Evolutionary conservation across 2,888 invertebrate genomes (phyloP), one percentile per base, ranked within the genome.

Genomic region (Tipula lateralis): DNA sequence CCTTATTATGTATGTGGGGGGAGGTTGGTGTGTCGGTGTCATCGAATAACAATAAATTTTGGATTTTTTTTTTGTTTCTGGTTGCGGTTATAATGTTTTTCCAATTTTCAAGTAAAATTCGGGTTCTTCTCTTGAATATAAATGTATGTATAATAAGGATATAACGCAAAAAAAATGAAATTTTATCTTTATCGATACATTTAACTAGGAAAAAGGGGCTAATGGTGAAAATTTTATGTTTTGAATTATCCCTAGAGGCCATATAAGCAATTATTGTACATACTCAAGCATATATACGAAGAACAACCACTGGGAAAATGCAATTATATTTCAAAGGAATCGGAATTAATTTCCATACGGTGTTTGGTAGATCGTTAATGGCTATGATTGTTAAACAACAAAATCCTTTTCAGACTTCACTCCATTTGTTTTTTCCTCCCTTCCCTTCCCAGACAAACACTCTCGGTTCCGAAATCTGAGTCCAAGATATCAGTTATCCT

Each of bases 51-150:
- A 66, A 66, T 66, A 66, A 66, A 66, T 66, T 66, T 66, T 19
- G 66, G 24, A 44, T 44, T 44, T 44, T 36, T n/a, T 44, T 66
- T 66, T 66, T 66, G 19, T n/a, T 44, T 66, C 24, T 66, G 19
- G 19, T n/a, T 66, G 66, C 66, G 66, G 24, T 66, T 66, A 66
- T 66, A 66, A 66, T 66, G 66, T 66, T 66, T 66, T 66, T 66
- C 66, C 66, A 66, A 66, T 66, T 66, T 66, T 66, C 66, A 66
- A 66, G 66, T 66, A 66, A 66, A 66, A 66, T 66, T 66, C 66
- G 66, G 24, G 66, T 66, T 66, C 66, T 66, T 66, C 66, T 66
- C 66, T 66, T 66, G 66, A 66, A 66, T 66, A 66, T 66, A 66
- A 66, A 66, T 66, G 66, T 66, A 66, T 66, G 66, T 66, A 66